phyloP scores from a whole-genome alignment of 2,888 invertebrate genomes.

The Erebia epiphron region DNA sequence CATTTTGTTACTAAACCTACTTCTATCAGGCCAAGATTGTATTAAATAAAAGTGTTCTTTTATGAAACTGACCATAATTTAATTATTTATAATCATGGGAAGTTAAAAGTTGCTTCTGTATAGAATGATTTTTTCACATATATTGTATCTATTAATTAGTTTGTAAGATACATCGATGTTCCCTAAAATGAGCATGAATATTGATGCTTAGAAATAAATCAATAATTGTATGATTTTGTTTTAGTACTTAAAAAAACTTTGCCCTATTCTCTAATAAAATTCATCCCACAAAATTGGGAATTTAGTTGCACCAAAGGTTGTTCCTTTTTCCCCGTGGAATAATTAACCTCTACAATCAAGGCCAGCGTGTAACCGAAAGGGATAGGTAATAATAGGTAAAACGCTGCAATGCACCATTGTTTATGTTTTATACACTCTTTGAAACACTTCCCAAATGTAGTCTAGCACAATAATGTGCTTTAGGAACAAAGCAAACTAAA shows the following conservation, averaged over 20 bases:
- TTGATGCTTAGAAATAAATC: constrained; percentile 48
- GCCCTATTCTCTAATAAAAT: too few species aligned
- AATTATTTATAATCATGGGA: neutral
- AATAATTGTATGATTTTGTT: constrained; percentile 10
- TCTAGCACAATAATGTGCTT: too few species aligned
- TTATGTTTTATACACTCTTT: too few species aligned
- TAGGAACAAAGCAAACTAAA: too few species aligned
- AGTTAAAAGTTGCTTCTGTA: constrained; percentile 35
- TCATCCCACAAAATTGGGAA: too few species aligned
- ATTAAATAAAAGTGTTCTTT: neutral
- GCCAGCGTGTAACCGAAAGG: too few species aligned
- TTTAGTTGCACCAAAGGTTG: neutral
- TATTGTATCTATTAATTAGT: constrained; percentile 60
- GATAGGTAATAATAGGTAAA: too few species aligned
- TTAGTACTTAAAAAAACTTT: neutral
- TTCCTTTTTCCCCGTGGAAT: too few species aligned
- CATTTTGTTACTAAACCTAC: neutral
- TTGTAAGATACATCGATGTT: constrained; percentile 57
- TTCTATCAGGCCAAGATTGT: neutral
- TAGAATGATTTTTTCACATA: constrained; percentile 37
- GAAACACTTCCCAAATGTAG: too few species aligned
- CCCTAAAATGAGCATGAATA: constrained; percentile 49
- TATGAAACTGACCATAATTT: too few species aligned
- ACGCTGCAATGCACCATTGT: too few species aligned
- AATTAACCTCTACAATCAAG: too few species aligned